Evolutionary conservation across 2,888 invertebrate species (phyloP), one percentile per base, ranked within the genome.

Genomic region (Alsophila aescularia): DNA sequence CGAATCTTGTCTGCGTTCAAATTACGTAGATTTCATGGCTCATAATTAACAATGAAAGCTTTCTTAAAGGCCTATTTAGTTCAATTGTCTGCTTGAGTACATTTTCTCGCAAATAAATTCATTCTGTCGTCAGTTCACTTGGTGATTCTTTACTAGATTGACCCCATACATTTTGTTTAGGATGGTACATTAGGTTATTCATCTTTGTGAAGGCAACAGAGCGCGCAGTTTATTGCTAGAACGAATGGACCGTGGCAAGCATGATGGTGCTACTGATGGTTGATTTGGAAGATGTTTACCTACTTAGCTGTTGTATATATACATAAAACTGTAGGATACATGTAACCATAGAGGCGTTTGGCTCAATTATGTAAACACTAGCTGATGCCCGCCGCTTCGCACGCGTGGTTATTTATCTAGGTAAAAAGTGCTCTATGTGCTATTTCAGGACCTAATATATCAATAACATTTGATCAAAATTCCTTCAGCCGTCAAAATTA

Each of bases 141-240:
- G 8, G 40, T 36, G 29, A 50, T 40, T 49, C 40, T 34, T 34
- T 27, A 15, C 34, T 34, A 53, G 43, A 55, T 49, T 50, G 27
- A 16, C 13, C 40, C 36, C 37, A 50, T 64, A 57, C 62, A 51
- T 66, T 50, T 55, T 44, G 41, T 31, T 55, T 69, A 63, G 54
- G 63, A 65, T 53, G 60, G 48, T 66, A 66, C 62, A 70, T 50
- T 54, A 62, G 67, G 66, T 70, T 68, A 64, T 72, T 73, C 68
- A 72, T 69, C 65, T 68, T 60, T 37, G 60, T 51, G 60, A 16
- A 49, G 54, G 64, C 61, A 71, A 60, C 64, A 69, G 67, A 52
- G 67, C 65, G 66, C 44, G 43, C 27, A 73, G 67, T 71, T 72
- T 50, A 75, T 68, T 64, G 62, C 63, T 56, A 52, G 43, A 70